Base-by-base conservation (phyloP, 2,888 invertebrate genomes). In the Acleris emargana region DNA sequence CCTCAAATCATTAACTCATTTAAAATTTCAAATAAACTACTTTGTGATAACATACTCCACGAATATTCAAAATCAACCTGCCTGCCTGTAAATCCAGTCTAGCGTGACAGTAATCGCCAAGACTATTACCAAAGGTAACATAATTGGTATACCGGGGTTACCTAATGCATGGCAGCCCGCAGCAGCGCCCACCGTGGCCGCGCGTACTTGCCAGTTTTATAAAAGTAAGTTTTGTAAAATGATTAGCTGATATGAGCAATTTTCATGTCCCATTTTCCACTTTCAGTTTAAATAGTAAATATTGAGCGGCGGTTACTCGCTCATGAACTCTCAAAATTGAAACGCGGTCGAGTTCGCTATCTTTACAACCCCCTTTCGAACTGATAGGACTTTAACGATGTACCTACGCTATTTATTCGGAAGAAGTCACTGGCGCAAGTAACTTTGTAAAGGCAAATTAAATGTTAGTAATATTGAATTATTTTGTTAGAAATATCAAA, bases 51-150 rank as follows among this genome's bases (percentile, higher is more conserved):
- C 50, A 45, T 51, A 60, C 55, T 60, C 60, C 17, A 66, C 57
- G 32, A 32, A 32, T 32, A 32, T 32, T 60, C 55, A 32, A 61
- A 61, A 66, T 61, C 61, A 66, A 61, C 66, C 57, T 59, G 60
- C 66, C 60, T 16, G 45, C 55, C 57, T 52, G 55, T 61, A 66
- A 66, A 66, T 61, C 61, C 51, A 32, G 57, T 66, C 38, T 38
- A 45, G 66, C 66, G 66, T 66, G 66, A 66, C 66, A 66, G 66
- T 61, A 66, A 66, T 66, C 55, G 61, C 66, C 55, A 57, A 66
- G 66, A 57, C 60, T 66, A 60, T 66, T 66, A 66, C 55, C 60
- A 52, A 32, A 60, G 55, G 55, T 43, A 51, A 66, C 64, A 57
- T 66, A 66, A 66, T 66, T 61, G 66, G 66, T 60, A 43, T 55